Evolutionary conservation across 2,888 invertebrate species (phyloP).

Genomic region (Lasioglossum vierecki): DNA sequence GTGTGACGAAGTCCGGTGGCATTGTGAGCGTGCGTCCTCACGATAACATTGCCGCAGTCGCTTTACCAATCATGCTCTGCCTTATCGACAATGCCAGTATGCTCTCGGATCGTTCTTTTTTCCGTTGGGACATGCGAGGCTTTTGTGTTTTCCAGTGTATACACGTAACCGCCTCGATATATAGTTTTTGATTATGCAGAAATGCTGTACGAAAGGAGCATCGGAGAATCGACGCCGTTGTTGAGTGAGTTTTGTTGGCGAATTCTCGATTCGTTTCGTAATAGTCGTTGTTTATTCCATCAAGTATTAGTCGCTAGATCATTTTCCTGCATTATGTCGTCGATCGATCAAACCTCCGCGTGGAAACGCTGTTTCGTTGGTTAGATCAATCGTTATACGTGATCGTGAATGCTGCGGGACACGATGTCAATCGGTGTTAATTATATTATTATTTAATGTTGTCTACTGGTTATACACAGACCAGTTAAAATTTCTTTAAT

Average conservation of each 20-base stretch:
- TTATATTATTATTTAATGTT: background rate
- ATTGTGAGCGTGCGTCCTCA: background rate
- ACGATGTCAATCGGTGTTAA: background rate
- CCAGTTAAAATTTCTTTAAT: background rate
- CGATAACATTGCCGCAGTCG: conserved; percentile 35
- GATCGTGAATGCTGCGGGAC: background rate
- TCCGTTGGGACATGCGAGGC: conserved; percentile 21
- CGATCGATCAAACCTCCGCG: background rate
- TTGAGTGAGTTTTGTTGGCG: conserved; percentile 57
- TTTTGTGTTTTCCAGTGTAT: conserved; percentile 13
- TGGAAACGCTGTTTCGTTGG: background rate
- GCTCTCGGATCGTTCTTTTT: conserved; percentile 11
- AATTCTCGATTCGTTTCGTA: background rate
- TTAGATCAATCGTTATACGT: background rate
- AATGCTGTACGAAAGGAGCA: conserved; percentile 50
- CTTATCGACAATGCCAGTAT: conserved; percentile 61
- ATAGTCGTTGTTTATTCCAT: background rate
- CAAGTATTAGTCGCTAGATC: background rate
- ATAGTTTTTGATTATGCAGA: conserved; percentile 35
- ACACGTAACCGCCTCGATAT: conserved; percentile 12
- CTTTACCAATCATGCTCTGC: conserved; percentile 43
- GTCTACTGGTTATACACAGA: background rate
- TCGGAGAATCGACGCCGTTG: conserved; percentile 54
- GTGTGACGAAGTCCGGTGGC: background rate
- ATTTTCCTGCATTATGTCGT: background rate